Percentiles rank a stretch among this genome's conserved stretches.
Conservation (phyloP, 2,888 invertebrate genomes). For the Drosophila kambysellisi region DNA sequence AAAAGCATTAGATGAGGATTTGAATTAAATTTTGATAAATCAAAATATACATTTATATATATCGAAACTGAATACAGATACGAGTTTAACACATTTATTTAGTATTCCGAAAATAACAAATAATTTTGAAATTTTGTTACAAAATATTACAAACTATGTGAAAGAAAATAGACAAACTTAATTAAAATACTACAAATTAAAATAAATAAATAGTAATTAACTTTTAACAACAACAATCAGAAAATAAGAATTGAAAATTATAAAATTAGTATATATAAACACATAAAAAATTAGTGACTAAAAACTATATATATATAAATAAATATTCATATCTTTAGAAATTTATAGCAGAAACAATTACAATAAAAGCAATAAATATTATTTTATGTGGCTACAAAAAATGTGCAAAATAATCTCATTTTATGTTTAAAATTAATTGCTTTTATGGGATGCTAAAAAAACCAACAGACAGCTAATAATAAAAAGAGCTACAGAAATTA, state of each 20-base stretch:
- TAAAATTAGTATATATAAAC: not conserved
- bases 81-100: not conserved
- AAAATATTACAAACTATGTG: conserved; percentile 1
- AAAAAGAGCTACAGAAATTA: not conserved
- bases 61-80: conserved; percentile 2
- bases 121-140: conserved; percentile 13
- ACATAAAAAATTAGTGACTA: not conserved
- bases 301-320: not conserved
- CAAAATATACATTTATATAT: not conserved
- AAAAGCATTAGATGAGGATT: conserved; percentile 10
- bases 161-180: not conserved
- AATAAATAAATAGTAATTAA: not conserved
- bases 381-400: not conserved
- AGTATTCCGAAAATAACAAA: not conserved
- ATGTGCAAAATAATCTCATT: not conserved
- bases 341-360: not conserved
- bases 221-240: not conserved
- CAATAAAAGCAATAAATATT: not conserved
- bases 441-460: not conserved
- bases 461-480: not conserved
- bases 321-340: no score
- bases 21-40: conserved; percentile 10
- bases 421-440: not conserved
- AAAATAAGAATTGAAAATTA: not conserved
- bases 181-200: not conserved